These are phyloP conservation scores for Sceloporus undulatus DNA, from an alignment of 2,113 vertebrate genomes.

Conservation along the genomic window DNA sequence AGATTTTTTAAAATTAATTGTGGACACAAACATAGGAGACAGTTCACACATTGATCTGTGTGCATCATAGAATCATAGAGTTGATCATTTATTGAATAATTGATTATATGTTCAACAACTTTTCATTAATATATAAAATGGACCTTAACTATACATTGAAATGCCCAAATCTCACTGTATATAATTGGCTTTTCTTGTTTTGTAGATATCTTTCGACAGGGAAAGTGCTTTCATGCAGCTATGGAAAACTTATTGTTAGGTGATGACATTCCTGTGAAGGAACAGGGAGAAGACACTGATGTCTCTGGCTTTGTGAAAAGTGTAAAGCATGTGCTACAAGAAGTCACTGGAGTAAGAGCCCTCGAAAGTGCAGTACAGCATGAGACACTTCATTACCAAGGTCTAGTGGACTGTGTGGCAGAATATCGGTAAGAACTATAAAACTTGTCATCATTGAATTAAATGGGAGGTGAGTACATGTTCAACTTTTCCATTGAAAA, in stretches of 20 bases:
- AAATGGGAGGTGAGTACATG: not conserved
- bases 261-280: constrained; percentile 41
- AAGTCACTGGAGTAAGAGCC: constrained; percentile 84
- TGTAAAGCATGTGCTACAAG: constrained; percentile 83
- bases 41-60: not conserved
- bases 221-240: constrained; percentile 86
- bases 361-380: constrained; percentile 93
- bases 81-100: not conserved
- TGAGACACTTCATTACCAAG: constrained; percentile 83
- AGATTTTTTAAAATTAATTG: not conserved
- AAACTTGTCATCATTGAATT: not conserved
- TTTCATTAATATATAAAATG: not conserved
- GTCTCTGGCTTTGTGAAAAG: constrained; percentile 86
- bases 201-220: constrained; percentile 90
- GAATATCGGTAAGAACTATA: constrained; percentile 85
- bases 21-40: too few species aligned
- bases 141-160: not conserved
- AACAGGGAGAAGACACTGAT: constrained; percentile 34
- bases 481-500: not conserved
- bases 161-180: not conserved
- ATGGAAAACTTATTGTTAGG: constrained; percentile 83
- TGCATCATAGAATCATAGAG: not conserved
- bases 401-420: constrained; percentile 93
- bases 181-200: not conserved
- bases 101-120: not conserved